Evolutionary conservation across 2,797 vertebrate species (phyloP), one percentile per base, ranked within the genome.

Genomic region (Gadopsis bispinosus): DNA sequence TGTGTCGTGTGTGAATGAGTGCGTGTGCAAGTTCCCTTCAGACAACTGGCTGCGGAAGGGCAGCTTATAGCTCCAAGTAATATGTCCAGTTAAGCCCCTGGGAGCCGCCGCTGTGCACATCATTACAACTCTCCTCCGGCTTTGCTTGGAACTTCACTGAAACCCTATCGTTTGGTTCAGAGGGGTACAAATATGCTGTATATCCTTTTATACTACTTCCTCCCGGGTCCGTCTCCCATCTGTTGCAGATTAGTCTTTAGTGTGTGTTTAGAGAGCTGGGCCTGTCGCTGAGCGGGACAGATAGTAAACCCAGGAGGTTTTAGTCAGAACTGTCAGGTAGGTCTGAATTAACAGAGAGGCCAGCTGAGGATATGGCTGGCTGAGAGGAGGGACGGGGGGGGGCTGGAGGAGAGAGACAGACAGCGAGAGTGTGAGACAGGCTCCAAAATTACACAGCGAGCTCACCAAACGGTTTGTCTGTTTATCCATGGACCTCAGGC

Each of bases 271-370:
- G 83, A 90, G 91, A 89, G 88, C 79, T 53, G 81, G 86, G 90
- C 82, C 83, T 45, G 75, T 89, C 75, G 75, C 84, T 14, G 67
- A 82, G 87, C 59, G 7, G 88, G 83, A 88, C 82, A 84, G 90
- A 92, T 90, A 89, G 88, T 87, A 91, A 92, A 91, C 91, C 86
- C 89, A 82, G 87, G 91, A 90, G 88, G 84, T 90, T 92, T 90
- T 79, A 88, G 89, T 91, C 91, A 90, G 90, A 93, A 86, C 92
- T 90, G 88, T 92, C 89, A 92, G 87, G 91, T 93, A 89, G 90
- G 92, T 93, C 91, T 83, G 86, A 87, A 89, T 91, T 90, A 91
- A 90, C 90, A 80, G 75, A 83, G 89, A 86, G 91, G 93, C 90
- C 88, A 88, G 83, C 81, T 90, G 81, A 93, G 92, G 92, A 89